Percentiles rank a stretch among this genome's conserved stretches.
Conservation (phyloP, 2,797 vertebrate genomes). For the Cheirogaleus major region DNA sequence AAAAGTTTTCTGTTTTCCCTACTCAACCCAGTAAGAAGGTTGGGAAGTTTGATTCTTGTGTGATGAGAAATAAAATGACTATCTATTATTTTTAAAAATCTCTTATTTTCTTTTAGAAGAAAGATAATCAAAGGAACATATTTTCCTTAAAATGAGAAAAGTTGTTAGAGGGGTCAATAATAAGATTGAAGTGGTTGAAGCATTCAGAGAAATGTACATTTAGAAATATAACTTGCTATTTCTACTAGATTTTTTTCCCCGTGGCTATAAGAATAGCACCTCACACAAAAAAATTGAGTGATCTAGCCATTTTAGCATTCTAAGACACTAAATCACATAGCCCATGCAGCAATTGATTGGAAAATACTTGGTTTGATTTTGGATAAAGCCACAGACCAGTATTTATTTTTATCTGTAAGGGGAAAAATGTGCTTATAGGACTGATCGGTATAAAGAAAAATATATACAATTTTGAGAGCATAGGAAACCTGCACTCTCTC, state of each 20-base stretch:
- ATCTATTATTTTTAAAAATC: not conserved
- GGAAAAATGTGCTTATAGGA: not conserved
- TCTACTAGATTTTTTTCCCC: not conserved
- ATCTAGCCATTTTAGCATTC: not conserved
- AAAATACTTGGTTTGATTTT: slow-evolving; percentile 1
- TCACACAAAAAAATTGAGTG: not conserved
- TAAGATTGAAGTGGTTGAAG: not conserved
- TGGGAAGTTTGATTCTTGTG: not conserved
- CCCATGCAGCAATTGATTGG: not conserved
- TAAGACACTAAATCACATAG: not conserved
- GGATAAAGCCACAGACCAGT: not conserved
- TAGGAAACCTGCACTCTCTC: not conserved
- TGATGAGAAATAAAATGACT: not conserved
- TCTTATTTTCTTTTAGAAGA: slow-evolving; percentile 36
- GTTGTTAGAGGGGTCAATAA: not conserved
- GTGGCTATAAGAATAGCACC: not conserved
- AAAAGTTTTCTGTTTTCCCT: not conserved
- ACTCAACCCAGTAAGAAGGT: not conserved
- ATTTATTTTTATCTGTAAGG: not conserved
- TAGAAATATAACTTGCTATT: not conserved
- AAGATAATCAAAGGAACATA: not conserved
- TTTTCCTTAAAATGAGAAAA: slow-evolving; percentile 38
- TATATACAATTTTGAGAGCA: not conserved
- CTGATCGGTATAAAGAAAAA: not conserved
- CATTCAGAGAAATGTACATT: not conserved